Base-by-base conservation (phyloP, 2,888 invertebrate species). In the Athalia circularis region DNA sequence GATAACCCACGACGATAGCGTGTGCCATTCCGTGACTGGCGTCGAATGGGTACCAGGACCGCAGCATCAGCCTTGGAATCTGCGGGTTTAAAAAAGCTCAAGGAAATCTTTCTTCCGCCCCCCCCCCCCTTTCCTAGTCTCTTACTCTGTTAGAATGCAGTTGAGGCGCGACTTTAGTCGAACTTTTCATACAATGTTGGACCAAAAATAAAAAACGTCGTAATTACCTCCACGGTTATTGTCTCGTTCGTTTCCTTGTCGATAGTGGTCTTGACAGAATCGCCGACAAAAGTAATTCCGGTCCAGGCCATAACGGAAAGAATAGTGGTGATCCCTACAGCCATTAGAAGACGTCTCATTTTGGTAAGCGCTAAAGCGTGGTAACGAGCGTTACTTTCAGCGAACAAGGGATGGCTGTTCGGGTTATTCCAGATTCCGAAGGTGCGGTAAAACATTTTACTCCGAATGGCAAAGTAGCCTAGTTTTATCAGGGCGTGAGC, bases 361-460 rank as follows among this genome's bases (percentile, higher is more conserved):
- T 95, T 95, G 77, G 94, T 93, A 74, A 96, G 89, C 0, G 96
- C 92, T 57, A 95, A 92, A 61, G 95, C 94, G 86, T 96, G 95
- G 88, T 95, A 96, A 29, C 95, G 92, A 0, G 95, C 94, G 87
- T 96, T 95, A 0, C 96, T 96, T 88, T 96, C 96, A 67, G 95
- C 94, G 88, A 97, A 97, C 61, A 97, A 89, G 0, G 96, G 96
- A 90, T 97, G 96, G 77, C 95, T 94, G 89, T 96, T 96, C 0
- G 95, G 93, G 90, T 96, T 95, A 88, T 96, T 96, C 96, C 96
- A 97, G 80, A 95, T 94, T 50, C 94, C 95, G 61, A 96, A 89
- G 0, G 96, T 95, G 86, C 96, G 93, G 90, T 96, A 95, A 86
- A 96, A 95, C 79, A 93, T 92, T 87, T 95, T 95, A 43, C 95